Conservation (phyloP, 2,888 invertebrate species). For the Orchestes rusci region DNA sequence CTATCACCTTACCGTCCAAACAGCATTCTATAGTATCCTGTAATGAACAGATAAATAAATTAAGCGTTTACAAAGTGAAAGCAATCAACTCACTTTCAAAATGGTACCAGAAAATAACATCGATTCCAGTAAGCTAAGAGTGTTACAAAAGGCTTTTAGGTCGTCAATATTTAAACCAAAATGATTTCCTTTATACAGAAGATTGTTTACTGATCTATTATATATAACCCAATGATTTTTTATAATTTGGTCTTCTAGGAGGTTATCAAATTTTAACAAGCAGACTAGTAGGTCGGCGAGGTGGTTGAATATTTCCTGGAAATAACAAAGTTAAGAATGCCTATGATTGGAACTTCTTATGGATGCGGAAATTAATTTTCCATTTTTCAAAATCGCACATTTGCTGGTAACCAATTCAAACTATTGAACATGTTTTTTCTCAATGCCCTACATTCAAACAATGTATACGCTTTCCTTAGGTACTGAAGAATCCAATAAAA, state of each 20-base stretch:
- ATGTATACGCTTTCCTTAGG: no score
- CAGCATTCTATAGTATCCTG: slow-evolving; percentile 38
- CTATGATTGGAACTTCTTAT: no score
- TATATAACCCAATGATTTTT: slow-evolving; percentile 72
- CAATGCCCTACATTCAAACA: no score
- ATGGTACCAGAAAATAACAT: slow-evolving; percentile 63
- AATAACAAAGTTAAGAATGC: slow-evolving; percentile 35
- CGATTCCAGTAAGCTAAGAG: slow-evolving; percentile 62
- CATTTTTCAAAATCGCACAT: no score
- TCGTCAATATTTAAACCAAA: slow-evolving; percentile 55
- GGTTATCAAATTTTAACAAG: slow-evolving; percentile 60
- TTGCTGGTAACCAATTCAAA: no score
- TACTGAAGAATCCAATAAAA: no score
- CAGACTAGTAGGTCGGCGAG: slow-evolving; percentile 62
- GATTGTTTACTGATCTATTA: slow-evolving; percentile 63
- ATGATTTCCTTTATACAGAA: slow-evolving; percentile 56
- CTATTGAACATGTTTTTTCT: no score
- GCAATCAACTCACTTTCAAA: slow-evolving; percentile 53
- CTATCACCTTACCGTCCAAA: slow-evolving; percentile 35
- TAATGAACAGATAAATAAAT: slow-evolving; percentile 21
- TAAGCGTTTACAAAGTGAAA: slow-evolving; percentile 2
- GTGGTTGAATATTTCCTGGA: slow-evolving; percentile 46
- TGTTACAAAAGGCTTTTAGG: slow-evolving; percentile 60
- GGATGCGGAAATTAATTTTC: no score
- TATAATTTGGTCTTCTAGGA: slow-evolving; percentile 51